Evolutionary conservation across 1,140 invertebrate genomes (phyloP), one percentile per base, ranked within the genome.

Genomic region (Acromyrmex echinatior): DNA sequence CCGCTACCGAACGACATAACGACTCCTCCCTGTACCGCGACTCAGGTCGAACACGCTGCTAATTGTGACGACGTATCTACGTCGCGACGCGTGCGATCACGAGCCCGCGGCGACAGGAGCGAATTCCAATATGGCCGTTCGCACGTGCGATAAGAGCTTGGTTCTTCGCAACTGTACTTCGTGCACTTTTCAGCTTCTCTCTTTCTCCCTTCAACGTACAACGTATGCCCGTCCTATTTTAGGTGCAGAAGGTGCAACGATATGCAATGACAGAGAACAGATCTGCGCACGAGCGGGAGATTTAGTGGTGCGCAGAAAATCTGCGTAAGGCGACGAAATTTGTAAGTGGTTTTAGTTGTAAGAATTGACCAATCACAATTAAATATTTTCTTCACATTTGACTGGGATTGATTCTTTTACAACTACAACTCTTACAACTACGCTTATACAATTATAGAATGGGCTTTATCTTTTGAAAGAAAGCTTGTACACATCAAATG

Each of bases 1-100:
- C 94, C 93, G 45, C 91, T 90, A 0, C 93, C 93, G 68, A 95
- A 95, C 35, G 95, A 95, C 95, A 95, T 95, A 80, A 92, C 92
- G 87, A 73, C 18, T 18, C 14, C 10, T 66, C 28, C 58, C 39
- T 18, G 18, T 39, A 12, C 35, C 65, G 9, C n/a, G n/a, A 35
- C 0, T 21, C n/a, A 10, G 18, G 49, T 82, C 53, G 25, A 65
- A 45, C 2, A 87, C 4, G 5, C 28, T 65, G 2, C 62, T 18
- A 10, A 3, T 18, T 4, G 31, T 10, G 35, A 16, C n/a, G 2
- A 68, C n/a, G 35, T 35, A 21, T 10, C n/a, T 28, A 31, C 71
- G 53, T 74, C 53, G 53, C 53, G 14, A 73, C 45, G 28, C 18
- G n/a, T 68, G 35, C 65, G 65, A 68, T 68, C 65, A 68, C 28